Conservation (phyloP, 1,140 invertebrate species). For the Cotesia glomerata region DNA sequence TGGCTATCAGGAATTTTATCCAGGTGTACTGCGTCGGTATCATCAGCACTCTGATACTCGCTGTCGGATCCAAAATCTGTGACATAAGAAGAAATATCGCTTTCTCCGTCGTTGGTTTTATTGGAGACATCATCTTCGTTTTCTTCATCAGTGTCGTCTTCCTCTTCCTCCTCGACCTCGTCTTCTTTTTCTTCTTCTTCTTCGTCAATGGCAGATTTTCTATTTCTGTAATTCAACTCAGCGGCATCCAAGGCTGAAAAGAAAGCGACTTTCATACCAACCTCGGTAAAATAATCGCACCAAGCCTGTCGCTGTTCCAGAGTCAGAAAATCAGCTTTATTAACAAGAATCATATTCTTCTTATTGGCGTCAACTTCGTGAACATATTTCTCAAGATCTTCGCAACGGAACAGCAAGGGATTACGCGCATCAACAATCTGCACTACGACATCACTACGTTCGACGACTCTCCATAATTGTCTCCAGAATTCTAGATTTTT, state of each 20-base stretch:
- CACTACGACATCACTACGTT: constrained; percentile 93
- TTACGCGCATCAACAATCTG: constrained; percentile 98
- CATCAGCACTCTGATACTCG: constrained; percentile 52
- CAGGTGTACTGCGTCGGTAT: constrained; percentile 48
- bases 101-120: constrained; percentile 35
- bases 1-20: constrained; percentile 6
- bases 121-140: constrained; percentile 41
- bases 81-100: constrained; percentile 35
- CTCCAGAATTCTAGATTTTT: constrained; percentile 98
- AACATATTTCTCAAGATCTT: constrained; percentile 94
- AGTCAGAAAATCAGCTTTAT: constrained; percentile 96
- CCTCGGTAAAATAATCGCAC: constrained; percentile 84
- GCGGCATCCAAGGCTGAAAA: constrained; percentile 80
- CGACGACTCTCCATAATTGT: constrained; percentile 97
- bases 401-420: constrained; percentile 91
- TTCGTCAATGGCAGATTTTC: neutral
- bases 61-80: constrained; percentile 43
- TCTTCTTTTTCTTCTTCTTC: constrained; percentile 31
- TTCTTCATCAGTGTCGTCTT: constrained; percentile 33
- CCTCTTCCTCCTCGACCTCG: constrained; percentile 24
- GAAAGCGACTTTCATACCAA: constrained; percentile 76
- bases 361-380: constrained; percentile 82
- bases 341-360: constrained; percentile 85
- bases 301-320: constrained; percentile 81
- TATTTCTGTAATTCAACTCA: constrained; percentile 26